A percentile compares a stretch with the other conserved stretches of the same genome.
Conservation (phyloP, 2,113 vertebrate genomes). For the Naja naja region DNA sequence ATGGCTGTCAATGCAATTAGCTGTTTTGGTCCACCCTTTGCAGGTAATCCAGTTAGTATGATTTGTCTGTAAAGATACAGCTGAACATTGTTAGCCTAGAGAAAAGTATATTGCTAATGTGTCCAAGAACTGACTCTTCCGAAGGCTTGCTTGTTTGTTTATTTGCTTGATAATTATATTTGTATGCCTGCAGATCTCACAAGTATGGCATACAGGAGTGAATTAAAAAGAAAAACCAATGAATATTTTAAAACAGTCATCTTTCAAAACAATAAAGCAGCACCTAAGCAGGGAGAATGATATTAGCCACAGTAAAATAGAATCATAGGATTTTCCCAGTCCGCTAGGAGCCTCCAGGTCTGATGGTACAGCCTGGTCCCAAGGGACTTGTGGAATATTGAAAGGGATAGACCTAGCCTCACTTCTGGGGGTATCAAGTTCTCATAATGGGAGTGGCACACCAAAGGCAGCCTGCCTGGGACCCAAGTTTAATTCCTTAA, state of each 20-base stretch:
- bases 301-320: background rate
- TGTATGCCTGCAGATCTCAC: background rate
- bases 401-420: background rate
- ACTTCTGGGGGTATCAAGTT: background rate
- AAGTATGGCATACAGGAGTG: background rate
- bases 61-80: background rate
- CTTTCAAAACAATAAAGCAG: background rate
- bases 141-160: background rate
- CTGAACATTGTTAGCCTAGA: background rate
- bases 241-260: background rate
- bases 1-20: constrained; percentile 49
- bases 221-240: background rate
- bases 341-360: background rate
- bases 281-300: background rate
- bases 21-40: constrained; percentile 45
- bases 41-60: constrained; percentile 27
- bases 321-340: background rate
- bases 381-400: background rate
- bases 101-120: background rate
- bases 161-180: background rate
- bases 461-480: background rate
- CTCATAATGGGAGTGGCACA: background rate
- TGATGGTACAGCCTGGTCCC: background rate
- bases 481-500: background rate
- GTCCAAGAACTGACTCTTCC: background rate